Evolutionary conservation across 2,113 vertebrate genomes (phyloP), one percentile per base, ranked within the genome.

Genomic region (Hystrix cristata): DNA sequence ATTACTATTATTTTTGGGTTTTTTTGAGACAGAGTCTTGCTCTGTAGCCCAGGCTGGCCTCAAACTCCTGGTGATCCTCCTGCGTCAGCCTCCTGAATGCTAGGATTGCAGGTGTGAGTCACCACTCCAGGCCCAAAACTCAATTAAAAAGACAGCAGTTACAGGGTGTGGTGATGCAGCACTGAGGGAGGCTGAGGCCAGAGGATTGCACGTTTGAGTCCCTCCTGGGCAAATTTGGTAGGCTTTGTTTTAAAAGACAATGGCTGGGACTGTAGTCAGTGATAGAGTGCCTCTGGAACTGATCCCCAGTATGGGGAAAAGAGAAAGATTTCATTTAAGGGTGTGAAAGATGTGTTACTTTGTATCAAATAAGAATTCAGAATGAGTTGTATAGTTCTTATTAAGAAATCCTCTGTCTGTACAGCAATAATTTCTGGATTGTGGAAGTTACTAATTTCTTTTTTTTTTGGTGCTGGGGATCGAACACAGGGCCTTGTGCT

Each of bases 311-410:
- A 79, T 34, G 29, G 51, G 15, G 46, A 53, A 34, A 79, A 79
- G 29, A 16, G 53, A 78, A 53, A 79, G 15, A 48, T 84, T 96
- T 84, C 29, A 25, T 15, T 31, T 89, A 53, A 69, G n/a, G 46
- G 5, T 95, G 0, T 84, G 91, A 38, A 19, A 89, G 0, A 7
- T 78, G 67, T 85, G n/a, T 97, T 59, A 74, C 23, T 94, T 94
- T 91, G 25, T 96, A 71, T 69, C 67, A 69, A 87, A 18, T 92
- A 53, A 93, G 64, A 87, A 93, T 51, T 93, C 57, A 83, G 57
- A 84, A 55, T 46, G 71, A 79, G 53, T 65, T 82, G 21, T 53
- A 3, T 83, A 27, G 74, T 94, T 72, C 69, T 86, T 80, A 27
- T 38, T 53, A 72, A 18, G 38, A 64, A 67, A 10, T 62, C 60